A percentile compares a stretch with the other conserved stretches of the same genome.
Evolutionary conservation across 2,888 invertebrate species (phyloP).

Genomic region (Augochlorella aurata): DNA sequence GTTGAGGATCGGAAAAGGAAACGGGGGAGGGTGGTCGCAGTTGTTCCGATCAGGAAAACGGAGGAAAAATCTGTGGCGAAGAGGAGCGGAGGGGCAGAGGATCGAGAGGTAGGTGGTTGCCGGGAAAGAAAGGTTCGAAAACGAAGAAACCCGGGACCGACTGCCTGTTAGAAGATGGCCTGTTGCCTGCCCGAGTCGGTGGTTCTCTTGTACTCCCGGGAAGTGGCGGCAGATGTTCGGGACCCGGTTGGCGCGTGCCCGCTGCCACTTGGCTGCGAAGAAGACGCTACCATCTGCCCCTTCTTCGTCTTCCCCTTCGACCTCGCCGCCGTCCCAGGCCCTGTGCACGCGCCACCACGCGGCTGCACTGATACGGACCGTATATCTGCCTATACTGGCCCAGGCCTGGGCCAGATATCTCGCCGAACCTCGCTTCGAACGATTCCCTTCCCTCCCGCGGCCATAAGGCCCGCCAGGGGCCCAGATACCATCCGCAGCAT

Average conservation of each 20-base stretch:
- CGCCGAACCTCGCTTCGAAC: not conserved
- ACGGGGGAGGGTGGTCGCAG: constrained; percentile 5
- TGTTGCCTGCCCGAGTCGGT: constrained; percentile 66
- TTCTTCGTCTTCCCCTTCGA: constrained; percentile 71
- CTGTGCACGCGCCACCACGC: constrained; percentile 37
- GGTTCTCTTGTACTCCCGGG: constrained; percentile 72
- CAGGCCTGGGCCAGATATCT: constrained; percentile 18
- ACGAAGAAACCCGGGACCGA: constrained; percentile 59
- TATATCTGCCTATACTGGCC: not conserved
- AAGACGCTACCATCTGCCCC: constrained; percentile 77
- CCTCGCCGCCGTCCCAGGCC: constrained; percentile 48
- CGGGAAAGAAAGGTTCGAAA: constrained; percentile 35
- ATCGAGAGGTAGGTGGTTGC: constrained; percentile 30
- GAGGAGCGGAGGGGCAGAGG: not conserved
- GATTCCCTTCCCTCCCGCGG: not conserved
- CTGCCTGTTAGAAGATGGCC: constrained; percentile 65
- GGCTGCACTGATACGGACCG: constrained; percentile 37
- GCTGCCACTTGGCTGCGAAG: constrained; percentile 81
- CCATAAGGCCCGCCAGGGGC: too few relatives aligned
- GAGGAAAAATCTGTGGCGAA: not conserved
- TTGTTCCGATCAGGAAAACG: not conserved
- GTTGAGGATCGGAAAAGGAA: constrained; percentile 3
- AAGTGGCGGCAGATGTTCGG: constrained; percentile 80
- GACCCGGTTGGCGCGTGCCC: constrained; percentile 80
- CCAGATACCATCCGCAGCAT: constrained; percentile 9